Evolutionary conservation across 1,140 invertebrate species (phyloP).

Genomic region (Elymnias hypermnestra): DNA sequence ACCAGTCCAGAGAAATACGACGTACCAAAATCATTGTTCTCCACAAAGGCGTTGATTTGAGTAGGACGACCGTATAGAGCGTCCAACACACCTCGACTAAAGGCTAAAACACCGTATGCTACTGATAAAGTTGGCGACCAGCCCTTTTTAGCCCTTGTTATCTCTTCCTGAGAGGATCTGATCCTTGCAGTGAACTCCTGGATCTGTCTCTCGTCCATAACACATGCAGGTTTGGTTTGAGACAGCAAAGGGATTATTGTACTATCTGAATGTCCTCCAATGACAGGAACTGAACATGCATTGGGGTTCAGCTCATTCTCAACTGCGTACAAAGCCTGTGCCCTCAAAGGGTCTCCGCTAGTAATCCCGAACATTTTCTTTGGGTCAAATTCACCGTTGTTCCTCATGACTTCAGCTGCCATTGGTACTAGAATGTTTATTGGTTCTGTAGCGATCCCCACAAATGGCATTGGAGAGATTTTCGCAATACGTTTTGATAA

Average conservation of each 20-base stretch:
- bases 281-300: constrained; percentile 80
- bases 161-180: constrained; percentile 78
- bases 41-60: constrained; percentile 36
- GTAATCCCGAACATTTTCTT: constrained; percentile 70
- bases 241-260: constrained; percentile 84
- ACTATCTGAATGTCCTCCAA: constrained; percentile 83
- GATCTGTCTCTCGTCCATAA: constrained; percentile 74
- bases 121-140: constrained; percentile 81
- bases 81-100: constrained; percentile 16
- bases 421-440: constrained; percentile 83
- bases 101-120: constrained; percentile 70
- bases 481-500: constrained; percentile 75
- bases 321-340: constrained; percentile 80
- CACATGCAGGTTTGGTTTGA: constrained; percentile 71
- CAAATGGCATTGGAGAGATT: constrained; percentile 79
- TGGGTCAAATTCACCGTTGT: constrained; percentile 77
- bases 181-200: constrained; percentile 72
- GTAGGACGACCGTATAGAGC: constrained; percentile 24
- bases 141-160: constrained; percentile 79
- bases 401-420: constrained; percentile 81
- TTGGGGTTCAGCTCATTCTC: constrained; percentile 72
- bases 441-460: constrained; percentile 84
- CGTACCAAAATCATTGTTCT: constrained; percentile 49
- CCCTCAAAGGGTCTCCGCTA: constrained; percentile 34
- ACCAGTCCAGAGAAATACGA: constrained; percentile 32